These are phyloP conservation scores for Anniella stebbinsi DNA, from an alignment of 2,797 vertebrate species.

Conservation along the genomic window DNA sequence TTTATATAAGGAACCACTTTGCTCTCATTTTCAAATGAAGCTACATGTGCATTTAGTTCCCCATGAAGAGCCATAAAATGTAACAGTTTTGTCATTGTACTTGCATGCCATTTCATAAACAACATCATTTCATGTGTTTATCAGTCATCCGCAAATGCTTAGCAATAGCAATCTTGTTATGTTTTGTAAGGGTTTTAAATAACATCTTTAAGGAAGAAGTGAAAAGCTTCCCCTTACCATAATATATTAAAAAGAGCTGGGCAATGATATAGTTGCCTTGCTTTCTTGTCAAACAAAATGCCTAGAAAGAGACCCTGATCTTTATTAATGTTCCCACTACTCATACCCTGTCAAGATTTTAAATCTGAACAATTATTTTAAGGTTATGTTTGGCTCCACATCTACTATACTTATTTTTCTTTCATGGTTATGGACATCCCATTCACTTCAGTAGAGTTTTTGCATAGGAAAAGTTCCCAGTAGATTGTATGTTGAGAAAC, in stretches of 20 bases:
- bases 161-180: conserved; percentile 35
- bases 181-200: conserved; percentile 59
- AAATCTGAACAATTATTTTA: conserved; percentile 10
- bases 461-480: background rate
- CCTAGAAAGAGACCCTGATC: background rate
- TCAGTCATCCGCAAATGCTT: conserved; percentile 55
- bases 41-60: background rate
- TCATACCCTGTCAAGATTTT: conserved; percentile 7
- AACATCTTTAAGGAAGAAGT: conserved; percentile 42
- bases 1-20: conserved; percentile 31
- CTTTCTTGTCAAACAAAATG: background rate
- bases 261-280: background rate
- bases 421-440: no score
- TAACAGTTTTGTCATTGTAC: conserved; percentile 14
- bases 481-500: background rate
- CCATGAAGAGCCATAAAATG: conserved; percentile 27
- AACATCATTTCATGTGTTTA: conserved; percentile 28
- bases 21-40: conserved; percentile 40
- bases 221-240: conserved; percentile 41
- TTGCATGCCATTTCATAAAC: conserved; percentile 46
- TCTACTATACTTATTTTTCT: background rate
- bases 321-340: background rate
- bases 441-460: background rate
- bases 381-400: background rate
- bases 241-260: conserved; percentile 1